Evolutionary conservation across 2,797 vertebrate genomes (phyloP).

Genomic region (Sebastes taczanowskii): DNA sequence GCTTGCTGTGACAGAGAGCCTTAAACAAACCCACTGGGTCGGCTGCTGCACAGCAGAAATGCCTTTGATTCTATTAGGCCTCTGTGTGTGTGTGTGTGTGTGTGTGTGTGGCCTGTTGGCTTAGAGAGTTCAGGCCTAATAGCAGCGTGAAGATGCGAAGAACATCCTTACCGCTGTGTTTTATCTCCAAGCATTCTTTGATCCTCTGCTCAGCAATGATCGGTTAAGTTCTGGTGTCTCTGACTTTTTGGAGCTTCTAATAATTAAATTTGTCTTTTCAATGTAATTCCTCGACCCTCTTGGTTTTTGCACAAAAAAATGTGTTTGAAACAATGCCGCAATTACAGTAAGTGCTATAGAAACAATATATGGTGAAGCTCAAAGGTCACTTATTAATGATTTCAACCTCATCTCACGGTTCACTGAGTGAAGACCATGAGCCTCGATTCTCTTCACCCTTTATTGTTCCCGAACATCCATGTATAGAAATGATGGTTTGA

Average conservation of each 20-base stretch:
- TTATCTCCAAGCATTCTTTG: conserved; percentile 16
- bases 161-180: conserved; percentile 23
- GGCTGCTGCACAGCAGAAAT: conserved; percentile 75
- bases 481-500: too few relatives aligned
- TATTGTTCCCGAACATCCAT: too few relatives aligned
- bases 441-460: too few relatives aligned
- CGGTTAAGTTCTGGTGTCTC: neutral
- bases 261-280: neutral
- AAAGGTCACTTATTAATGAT: too few relatives aligned
- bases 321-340: neutral
- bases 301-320: neutral
- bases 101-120: conserved; percentile 32
- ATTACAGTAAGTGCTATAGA: neutral
- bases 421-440: too few relatives aligned
- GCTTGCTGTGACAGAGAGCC: conserved; percentile 76
- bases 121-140: conserved; percentile 65
- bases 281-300: neutral
- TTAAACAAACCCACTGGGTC: conserved; percentile 72
- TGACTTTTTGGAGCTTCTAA: neutral
- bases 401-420: too few relatives aligned
- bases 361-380: neutral
- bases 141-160: conserved; percentile 35
- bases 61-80: conserved; percentile 77
- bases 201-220: neutral
- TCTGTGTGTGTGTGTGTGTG: too few relatives aligned